These are phyloP conservation scores for Polymixis flavicincta DNA, from an alignment of 2,888 invertebrate species.

Conservation along the genomic window DNA sequence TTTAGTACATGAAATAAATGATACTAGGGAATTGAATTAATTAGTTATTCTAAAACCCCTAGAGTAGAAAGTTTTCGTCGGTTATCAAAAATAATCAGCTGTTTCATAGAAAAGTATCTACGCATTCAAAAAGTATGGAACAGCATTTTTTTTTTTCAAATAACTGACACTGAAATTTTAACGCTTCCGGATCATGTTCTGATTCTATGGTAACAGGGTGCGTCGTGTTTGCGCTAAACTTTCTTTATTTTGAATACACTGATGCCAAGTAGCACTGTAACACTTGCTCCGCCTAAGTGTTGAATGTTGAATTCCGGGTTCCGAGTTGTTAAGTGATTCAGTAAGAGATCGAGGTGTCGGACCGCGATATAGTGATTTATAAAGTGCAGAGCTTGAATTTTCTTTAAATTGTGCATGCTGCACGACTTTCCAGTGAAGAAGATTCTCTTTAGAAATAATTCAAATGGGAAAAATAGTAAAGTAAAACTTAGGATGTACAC, in stretches of 20 bases:
- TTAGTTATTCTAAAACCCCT: too few species aligned
- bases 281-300: neutral
- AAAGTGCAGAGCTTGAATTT: constrained; percentile 10
- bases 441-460: constrained; percentile 17
- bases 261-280: neutral
- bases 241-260: neutral
- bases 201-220: too few species aligned
- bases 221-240: too few species aligned
- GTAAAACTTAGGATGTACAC: neutral
- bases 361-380: constrained; percentile 40
- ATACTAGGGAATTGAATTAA: neutral
- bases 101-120: too few species aligned
- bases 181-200: too few species aligned
- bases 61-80: too few species aligned
- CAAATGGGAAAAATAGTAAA: neutral
- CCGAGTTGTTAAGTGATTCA: constrained; percentile 28
- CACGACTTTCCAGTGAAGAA: neutral
- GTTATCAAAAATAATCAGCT: too few species aligned
- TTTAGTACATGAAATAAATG: neutral
- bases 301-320: constrained; percentile 14
- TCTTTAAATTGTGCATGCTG: constrained; percentile 6
- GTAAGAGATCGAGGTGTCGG: constrained; percentile 32
- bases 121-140: too few species aligned
- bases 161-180: too few species aligned
- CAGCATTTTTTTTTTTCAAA: too few species aligned